Base-by-base conservation (phyloP, 2,888 invertebrate genomes). In the Agrotis clavis region DNA sequence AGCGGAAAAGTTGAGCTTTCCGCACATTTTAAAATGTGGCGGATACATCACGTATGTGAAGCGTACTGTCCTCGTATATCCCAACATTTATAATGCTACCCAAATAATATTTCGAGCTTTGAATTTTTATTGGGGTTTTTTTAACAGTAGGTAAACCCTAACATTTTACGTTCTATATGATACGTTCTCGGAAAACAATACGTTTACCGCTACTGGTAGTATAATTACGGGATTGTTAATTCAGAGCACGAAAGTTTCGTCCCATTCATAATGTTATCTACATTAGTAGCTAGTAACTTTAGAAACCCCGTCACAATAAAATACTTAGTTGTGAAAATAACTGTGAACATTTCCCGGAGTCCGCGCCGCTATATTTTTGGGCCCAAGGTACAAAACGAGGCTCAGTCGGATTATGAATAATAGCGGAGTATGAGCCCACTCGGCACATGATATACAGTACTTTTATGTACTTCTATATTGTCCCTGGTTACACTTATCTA, bases 401-500 rank as follows among this genome's bases (percentile, higher is more conserved):
- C 70, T 68, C 71, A 86, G 79, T 82, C 68, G 79, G 77, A 84
- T 86, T 86, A 86, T 85, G 80, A 85, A 85, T 85, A 86, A 85
- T 84, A 86, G 77, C 77, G 51, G 60, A 76, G 80, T 72, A 79
- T 73, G 78, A 80, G 78, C 84, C 80, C 83, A 84, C 79, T 83
- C 84, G 74, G 83, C 84, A 87, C 84, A 81, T 85, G 84, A 84
- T 83, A 85, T 86, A 85, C 84, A 81, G 82, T 84, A 87, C 84
- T 86, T 85, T 82, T 83, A 84, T 82, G 77, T 83, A 80, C 81
- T 84, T 77, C 81, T 87, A 86, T 87, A 88, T 88, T 88, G 88
- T 88, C 88, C 86, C 87, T 88, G 90, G 89, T 89, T 87, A 89
- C 87, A 89, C 86, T 77, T 89, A 92, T 92, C 89, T 91, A 91